Percentiles rank a stretch among this genome's conserved stretches.
phyloP scores from a whole-genome alignment of 2,888 invertebrate genomes.

The Lepidonotus clava region DNA sequence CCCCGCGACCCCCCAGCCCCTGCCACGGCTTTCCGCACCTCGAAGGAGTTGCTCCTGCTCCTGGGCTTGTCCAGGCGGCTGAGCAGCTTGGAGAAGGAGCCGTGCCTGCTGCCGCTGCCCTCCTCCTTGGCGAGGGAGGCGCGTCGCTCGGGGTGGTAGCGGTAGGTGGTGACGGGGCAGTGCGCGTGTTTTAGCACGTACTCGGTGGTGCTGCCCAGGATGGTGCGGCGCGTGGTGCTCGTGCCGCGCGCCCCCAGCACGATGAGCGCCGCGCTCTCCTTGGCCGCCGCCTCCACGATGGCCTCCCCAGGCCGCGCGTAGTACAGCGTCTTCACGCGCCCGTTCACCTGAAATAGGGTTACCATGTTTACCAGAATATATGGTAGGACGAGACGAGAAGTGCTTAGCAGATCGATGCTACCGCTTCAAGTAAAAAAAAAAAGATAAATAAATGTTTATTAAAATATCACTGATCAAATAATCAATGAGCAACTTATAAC shows the following conservation, averaged over 20 bases:
- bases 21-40: not conserved
- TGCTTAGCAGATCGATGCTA: too few relatives aligned
- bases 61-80: conserved; percentile 23
- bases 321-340: conserved; percentile 30
- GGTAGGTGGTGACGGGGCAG: conserved; percentile 46
- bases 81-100: conserved; percentile 41
- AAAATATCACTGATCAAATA: too few relatives aligned
- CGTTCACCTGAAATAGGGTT: not conserved
- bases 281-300: conserved; percentile 33
- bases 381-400: too few relatives aligned
- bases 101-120: not conserved
- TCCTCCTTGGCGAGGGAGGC: not conserved
- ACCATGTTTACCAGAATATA: too few relatives aligned
- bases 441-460: too few relatives aligned
- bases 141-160: conserved; percentile 14
- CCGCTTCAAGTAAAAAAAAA: too few relatives aligned
- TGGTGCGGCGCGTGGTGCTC: conserved; percentile 38
- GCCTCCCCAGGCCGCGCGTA: conserved; percentile 38
- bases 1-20: not conserved
- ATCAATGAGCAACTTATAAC: too few relatives aligned
- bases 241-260: conserved; percentile 39
- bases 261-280: conserved; percentile 23
- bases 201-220: conserved; percentile 20
- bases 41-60: conserved; percentile 26
- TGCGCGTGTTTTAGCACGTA: conserved; percentile 44